Conservation (phyloP, 1,140 invertebrate genomes). For the Trinorchestia longiramus region DNA sequence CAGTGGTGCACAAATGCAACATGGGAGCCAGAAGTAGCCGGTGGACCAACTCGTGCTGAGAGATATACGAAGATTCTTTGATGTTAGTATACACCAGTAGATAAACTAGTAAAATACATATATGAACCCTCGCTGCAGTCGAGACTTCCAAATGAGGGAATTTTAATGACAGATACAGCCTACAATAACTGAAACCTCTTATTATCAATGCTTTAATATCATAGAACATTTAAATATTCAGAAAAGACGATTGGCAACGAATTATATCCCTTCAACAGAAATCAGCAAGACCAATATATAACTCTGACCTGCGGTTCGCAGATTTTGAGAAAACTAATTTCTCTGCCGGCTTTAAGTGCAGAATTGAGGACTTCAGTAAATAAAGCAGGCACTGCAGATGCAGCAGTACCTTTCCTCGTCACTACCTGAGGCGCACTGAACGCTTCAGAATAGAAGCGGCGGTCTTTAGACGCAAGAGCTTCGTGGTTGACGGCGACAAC, state of each 20-base stretch:
- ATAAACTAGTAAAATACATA: neutral
- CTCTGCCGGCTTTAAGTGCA: slow-evolving; percentile 14
- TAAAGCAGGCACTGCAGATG: neutral
- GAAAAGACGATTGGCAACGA: neutral
- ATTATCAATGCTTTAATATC: neutral
- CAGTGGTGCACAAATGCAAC: neutral
- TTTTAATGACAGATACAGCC: neutral
- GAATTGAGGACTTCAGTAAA: neutral
- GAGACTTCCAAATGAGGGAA: neutral
- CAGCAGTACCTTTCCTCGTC: neutral
- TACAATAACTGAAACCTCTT: neutral
- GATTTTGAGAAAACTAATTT: slow-evolving; percentile 4
- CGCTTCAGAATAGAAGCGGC: neutral
- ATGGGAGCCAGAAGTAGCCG: neutral
- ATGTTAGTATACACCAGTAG: neutral
- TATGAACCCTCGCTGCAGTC: neutral
- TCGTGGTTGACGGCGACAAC: neutral
- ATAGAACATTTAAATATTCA: neutral
- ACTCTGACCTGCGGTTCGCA: neutral
- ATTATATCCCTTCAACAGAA: neutral
- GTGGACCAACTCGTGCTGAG: neutral
- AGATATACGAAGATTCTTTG: neutral
- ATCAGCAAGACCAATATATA: neutral
- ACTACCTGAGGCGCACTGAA: slow-evolving; percentile 23
- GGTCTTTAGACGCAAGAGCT: neutral